These are phyloP conservation scores for Tinea pellionella DNA, from an alignment of 2,888 invertebrate species.

Conservation along the genomic window DNA sequence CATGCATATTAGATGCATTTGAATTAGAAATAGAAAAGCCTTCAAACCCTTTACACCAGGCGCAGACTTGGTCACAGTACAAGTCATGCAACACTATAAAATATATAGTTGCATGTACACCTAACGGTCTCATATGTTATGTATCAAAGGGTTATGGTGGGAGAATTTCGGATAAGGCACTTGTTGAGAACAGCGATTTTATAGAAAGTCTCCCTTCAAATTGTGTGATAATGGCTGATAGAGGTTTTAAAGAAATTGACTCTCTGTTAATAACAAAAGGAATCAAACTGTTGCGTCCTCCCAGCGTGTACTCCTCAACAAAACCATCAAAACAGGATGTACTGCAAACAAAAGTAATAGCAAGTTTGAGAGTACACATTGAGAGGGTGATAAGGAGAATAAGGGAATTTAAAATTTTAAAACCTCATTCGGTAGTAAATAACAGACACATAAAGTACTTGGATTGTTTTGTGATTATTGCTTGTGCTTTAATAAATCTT, in stretches of 20 bases:
- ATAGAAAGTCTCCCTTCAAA: constrained; percentile 17
- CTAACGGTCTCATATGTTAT: constrained; percentile 14
- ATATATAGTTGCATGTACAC: no score
- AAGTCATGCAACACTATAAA: constrained; percentile 14
- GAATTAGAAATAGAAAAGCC: constrained; percentile 16
- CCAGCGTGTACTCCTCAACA: constrained; percentile 18
- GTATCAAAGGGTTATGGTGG: constrained; percentile 13
- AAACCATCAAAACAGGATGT: constrained; percentile 19
- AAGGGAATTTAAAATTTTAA: constrained; percentile 21
- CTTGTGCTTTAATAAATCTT: constrained; percentile 5
- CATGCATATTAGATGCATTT: constrained; percentile 14
- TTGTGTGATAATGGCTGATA: constrained; percentile 20
- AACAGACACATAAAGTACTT: background rate
- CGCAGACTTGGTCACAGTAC: constrained; percentile 14
- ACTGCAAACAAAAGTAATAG: constrained; percentile 21
- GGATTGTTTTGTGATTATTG: background rate
- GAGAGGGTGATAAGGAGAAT: constrained; percentile 21
- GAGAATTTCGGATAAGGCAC: constrained; percentile 19
- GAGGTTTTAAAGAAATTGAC: constrained; percentile 23
- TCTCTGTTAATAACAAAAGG: constrained; percentile 15
- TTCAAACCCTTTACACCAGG: constrained; percentile 11
- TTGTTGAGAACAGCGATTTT: constrained; percentile 21
- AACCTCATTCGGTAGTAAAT: constrained; percentile 3
- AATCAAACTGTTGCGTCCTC: constrained; percentile 18
- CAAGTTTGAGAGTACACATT: constrained; percentile 21